Evolutionary conservation across 2,797 vertebrate genomes (phyloP).

Genomic region (Eulemur rubriventer): DNA sequence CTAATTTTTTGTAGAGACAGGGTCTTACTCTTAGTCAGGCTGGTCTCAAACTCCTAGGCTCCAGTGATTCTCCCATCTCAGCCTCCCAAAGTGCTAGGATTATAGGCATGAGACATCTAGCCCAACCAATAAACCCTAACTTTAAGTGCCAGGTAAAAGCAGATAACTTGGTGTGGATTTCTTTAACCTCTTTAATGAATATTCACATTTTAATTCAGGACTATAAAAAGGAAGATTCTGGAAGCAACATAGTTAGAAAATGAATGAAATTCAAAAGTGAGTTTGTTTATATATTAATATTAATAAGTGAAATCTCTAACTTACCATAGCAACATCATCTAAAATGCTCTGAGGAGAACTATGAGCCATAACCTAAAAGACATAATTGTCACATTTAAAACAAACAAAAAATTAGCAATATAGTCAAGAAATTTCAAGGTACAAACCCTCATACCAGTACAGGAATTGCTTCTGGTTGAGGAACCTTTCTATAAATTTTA

Average conservation of each 20-base stretch:
- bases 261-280: background rate
- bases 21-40: background rate
- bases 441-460: background rate
- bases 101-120: background rate
- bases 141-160: background rate
- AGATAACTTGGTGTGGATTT: background rate
- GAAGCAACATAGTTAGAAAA: background rate
- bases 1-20: background rate
- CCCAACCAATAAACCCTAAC: background rate
- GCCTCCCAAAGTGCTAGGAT: background rate
- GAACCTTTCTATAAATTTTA: background rate
- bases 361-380: slow-evolving; percentile 97
- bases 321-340: slow-evolving; percentile 99
- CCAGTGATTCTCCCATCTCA: background rate
- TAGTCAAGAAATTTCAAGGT: background rate
- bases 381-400: slow-evolving; percentile 60
- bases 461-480: background rate
- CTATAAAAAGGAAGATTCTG: background rate
- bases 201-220: background rate
- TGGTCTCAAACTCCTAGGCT: background rate
- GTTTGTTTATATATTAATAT: background rate
- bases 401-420: background rate
- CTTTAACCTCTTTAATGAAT: background rate
- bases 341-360: slow-evolving; percentile 97
- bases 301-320: slow-evolving; percentile 71